Percentiles rank a stretch among this genome's conserved stretches.
Evolutionary conservation across 2,797 vertebrate genomes (phyloP).

Genomic region (Epinephelus coioides): DNA sequence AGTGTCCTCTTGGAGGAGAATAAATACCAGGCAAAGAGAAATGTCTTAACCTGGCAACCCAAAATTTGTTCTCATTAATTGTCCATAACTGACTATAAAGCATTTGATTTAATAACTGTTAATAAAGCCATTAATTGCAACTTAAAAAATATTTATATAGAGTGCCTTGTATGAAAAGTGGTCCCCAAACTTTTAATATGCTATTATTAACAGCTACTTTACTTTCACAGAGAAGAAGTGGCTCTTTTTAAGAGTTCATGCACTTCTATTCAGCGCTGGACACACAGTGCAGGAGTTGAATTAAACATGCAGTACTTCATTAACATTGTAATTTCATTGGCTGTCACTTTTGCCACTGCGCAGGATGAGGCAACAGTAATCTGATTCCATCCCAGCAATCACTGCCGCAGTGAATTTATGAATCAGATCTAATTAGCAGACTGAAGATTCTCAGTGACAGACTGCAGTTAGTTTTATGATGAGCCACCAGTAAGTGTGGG

Average conservation of each 20-base stretch:
- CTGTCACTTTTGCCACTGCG: conserved; percentile 42
- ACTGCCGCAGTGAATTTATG: conserved; percentile 40
- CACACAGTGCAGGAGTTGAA: conserved; percentile 6
- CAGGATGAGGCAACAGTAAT: conserved; percentile 48
- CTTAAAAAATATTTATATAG: background rate
- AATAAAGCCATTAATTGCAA: background rate
- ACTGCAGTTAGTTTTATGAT: conserved; percentile 21
- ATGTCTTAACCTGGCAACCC: background rate
- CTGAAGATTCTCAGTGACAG: conserved; percentile 28
- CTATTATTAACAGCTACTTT: background rate
- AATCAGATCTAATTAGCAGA: conserved; percentile 52
- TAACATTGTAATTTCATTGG: conserved; percentile 53
- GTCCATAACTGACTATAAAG: background rate
- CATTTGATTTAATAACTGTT: background rate
- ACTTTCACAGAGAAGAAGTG: background rate
- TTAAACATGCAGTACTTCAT: conserved; percentile 41
- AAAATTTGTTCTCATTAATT: background rate
- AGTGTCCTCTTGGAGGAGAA: background rate
- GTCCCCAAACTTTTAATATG: background rate
- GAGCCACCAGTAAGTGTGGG: background rate
- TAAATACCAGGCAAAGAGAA: background rate
- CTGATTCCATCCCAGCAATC: conserved; percentile 50
- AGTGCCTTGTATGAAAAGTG: background rate
- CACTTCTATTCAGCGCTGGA: conserved; percentile 8
- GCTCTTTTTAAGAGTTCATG: background rate